A percentile compares a stretch with the other conserved stretches of the same genome.
phyloP scores from a whole-genome alignment of 1,140 invertebrate genomes.

The Rhopalosiphum padi region DNA sequence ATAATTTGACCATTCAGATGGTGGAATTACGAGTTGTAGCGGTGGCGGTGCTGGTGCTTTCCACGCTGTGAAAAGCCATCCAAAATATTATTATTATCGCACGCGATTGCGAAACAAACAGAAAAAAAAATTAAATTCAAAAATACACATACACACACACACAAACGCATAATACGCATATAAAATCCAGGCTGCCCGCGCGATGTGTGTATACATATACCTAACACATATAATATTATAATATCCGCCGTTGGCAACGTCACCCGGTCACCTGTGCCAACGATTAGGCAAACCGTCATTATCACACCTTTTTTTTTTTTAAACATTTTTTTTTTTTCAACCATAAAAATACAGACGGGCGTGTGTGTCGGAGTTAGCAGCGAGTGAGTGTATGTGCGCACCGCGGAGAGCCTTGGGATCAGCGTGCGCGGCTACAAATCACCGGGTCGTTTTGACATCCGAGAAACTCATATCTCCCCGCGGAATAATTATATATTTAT shows the following conservation, averaged over 20 bases:
- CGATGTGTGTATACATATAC: not conserved
- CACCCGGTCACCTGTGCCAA: conserved; percentile 54
- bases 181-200: not conserved
- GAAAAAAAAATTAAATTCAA: not conserved
- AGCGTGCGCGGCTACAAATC: conserved; percentile 43
- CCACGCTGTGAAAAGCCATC: not conserved
- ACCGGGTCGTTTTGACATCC: conserved; percentile 47
- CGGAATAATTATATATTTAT: conserved; percentile 32
- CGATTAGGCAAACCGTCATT: conserved; percentile 55
- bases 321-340: conserved; percentile 27
- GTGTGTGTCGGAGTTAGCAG: not conserved
- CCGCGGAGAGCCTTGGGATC: conserved; percentile 40
- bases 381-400: not conserved
- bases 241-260: conserved; percentile 48
- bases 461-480: conserved; percentile 37
- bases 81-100: not conserved
- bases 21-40: not conserved
- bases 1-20: not conserved
- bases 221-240: conserved; percentile 9
- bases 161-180: not conserved
- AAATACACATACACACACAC: not conserved
- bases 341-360: not conserved
- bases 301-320: conserved; percentile 44
- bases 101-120: conserved; percentile 1
- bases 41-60: not conserved